Base-by-base conservation (phyloP, 2,113 vertebrate species). In the Ammodramus savannarum region DNA sequence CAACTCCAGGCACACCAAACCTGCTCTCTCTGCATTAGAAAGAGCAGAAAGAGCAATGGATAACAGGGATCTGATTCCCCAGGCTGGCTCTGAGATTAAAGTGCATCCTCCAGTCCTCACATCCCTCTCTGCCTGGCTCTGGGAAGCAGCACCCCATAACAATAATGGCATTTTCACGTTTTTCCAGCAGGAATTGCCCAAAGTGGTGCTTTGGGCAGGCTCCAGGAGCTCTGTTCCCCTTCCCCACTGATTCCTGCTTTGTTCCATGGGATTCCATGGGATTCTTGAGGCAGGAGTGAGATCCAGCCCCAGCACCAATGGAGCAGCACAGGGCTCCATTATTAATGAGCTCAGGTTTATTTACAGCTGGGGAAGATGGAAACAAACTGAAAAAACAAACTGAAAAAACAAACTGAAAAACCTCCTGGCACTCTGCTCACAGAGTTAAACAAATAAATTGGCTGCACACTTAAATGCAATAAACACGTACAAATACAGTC, bases 11-110 rank as follows among this genome's bases (percentile, higher is more conserved):
- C 29, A 31, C 73, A 23, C 11, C 2, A 10, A 62, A n/a, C 12
- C 0, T 1, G 3, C 13, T 32, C 11, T 25, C 3, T 46, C 34
- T n/a, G n/a, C 7, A 2, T 16, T 14, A 14, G n/a, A 36, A 85
- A 36, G 6, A 12, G 10, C 5, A 34, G 8, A 14, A 43, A 36
- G 68, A 26, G 4, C 68, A 27, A 8, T 2, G 54, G 13, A 20
- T 38, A 55, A 3, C 7, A 0, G 8, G 29, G 10, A 10, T 34
- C 4, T 10, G 21, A 10, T 39, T 74, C n/a, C 57, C 43, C 12
- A 8, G 41, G 6, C 1, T 22, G 15, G 31, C 36, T 8, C 49
- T 46, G n/a, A 39, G 82, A 20, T 18, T 18, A 10, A 29, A 19
- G 48, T 5, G 26, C 34, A 16, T 48, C 58, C 43, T 52, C 46